These are phyloP conservation scores for Elanus axillaris DNA, from an alignment of 2,113 vertebrate species.

Conservation along the genomic window DNA sequence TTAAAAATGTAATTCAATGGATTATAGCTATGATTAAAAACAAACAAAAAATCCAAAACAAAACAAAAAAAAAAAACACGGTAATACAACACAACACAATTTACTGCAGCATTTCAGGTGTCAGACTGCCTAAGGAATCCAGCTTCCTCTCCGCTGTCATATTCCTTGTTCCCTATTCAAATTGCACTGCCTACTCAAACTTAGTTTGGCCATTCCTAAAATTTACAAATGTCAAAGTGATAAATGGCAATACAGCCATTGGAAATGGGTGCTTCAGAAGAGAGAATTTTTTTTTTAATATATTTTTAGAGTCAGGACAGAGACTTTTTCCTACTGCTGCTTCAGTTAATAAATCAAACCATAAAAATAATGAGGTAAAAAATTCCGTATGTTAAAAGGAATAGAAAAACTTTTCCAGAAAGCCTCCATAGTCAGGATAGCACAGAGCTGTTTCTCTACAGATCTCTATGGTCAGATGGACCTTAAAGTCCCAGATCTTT, in stretches of 20 bases:
- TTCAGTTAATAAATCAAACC: neutral
- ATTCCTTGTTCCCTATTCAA: neutral
- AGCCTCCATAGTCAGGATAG: neutral
- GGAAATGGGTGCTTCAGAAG: neutral
- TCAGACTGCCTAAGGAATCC: neutral
- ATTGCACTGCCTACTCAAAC: neutral
- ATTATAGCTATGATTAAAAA: neutral
- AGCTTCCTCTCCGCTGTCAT: neutral
- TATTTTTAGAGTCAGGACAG: neutral
- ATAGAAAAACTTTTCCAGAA: neutral
- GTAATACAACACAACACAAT: neutral
- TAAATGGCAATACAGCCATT: neutral
- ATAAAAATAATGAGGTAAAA: neutral
- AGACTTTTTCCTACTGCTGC: neutral
- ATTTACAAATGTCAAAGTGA: neutral
- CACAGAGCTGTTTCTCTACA: neutral
- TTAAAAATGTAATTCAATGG: neutral
- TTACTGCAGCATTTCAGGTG: neutral
- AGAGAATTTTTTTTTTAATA: neutral
- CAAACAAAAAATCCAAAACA: too few species aligned
- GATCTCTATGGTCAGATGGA: neutral
- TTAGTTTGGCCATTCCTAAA: neutral
- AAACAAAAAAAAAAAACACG: rapidly evolving
- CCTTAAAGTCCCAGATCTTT: neutral
- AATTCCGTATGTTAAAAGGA: neutral